These are phyloP conservation scores for Forpus xanthops DNA, from an alignment of 2,797 vertebrate genomes.

Conservation along the genomic window DNA sequence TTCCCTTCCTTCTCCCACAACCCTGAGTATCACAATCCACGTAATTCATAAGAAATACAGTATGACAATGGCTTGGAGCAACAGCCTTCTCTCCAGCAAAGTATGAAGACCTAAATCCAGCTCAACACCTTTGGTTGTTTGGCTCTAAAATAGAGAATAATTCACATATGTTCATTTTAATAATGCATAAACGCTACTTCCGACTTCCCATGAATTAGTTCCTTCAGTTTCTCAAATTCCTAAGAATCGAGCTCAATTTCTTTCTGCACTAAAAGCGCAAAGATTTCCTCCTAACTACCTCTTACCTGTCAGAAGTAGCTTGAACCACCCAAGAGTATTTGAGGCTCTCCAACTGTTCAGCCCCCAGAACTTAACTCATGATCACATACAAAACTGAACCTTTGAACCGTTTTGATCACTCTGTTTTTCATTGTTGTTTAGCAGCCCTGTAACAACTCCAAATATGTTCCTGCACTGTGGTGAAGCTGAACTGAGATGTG, in stretches of 20 bases:
- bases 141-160: neutral
- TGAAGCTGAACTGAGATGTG: neutral
- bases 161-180: neutral
- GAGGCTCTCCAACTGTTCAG: neutral
- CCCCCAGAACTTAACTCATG: constrained; percentile 7
- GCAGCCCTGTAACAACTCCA: neutral
- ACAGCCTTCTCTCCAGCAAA: neutral
- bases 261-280: neutral
- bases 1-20: neutral
- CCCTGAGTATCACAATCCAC: accelerated
- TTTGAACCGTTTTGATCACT: constrained; percentile 45
- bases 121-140: neutral
- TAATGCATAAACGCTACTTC: neutral
- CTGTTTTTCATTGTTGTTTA: constrained; percentile 42
- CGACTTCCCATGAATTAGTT: neutral
- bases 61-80: neutral
- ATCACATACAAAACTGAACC: neutral
- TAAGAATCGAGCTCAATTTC: constrained; percentile 2
- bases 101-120: neutral
- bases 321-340: neutral
- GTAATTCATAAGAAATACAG: neutral
- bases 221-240: neutral
- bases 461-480: neutral
- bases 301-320: neutral
- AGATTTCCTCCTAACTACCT: neutral